phyloP scores from a whole-genome alignment of 1,140 invertebrate genomes.

The Sinella curviseta region DNA sequence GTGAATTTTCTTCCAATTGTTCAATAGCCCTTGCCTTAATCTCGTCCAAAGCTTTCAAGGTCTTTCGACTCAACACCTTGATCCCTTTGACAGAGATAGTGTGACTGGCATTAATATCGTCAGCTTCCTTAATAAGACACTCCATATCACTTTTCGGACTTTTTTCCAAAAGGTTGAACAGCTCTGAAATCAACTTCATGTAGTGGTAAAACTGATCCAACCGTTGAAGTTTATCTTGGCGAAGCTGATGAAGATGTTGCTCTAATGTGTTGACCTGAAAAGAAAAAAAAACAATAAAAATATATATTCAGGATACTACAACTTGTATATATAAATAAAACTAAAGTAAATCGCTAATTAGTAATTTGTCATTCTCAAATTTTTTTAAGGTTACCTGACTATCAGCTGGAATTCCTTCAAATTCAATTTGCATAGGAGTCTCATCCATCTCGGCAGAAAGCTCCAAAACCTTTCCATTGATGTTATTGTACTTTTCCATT shows the following conservation, averaged over 20 bases:
- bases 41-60: constrained; percentile 21
- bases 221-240: not conserved
- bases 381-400: constrained; percentile 16
- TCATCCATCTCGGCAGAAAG: constrained; percentile 20
- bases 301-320: not conserved
- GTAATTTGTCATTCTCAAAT: not conserved
- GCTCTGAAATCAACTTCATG: not conserved
- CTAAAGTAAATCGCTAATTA: not conserved
- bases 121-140: not conserved
- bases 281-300: constrained; percentile 3
- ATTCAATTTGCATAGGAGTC: not conserved
- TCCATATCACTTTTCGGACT: constrained; percentile 26
- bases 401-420: constrained; percentile 37
- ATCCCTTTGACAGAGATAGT: not conserved
- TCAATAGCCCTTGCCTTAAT: not conserved
- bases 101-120: not conserved
- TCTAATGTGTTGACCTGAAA: constrained; percentile 23
- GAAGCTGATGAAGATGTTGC: not conserved
- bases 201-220: not conserved
- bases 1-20: constrained; percentile 22
- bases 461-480: constrained; percentile 18
- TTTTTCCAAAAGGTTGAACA: constrained; percentile 31
- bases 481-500: constrained; percentile 34
- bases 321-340: not conserved
- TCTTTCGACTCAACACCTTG: not conserved